These are phyloP conservation scores for Pristionchus mayeri DNA, from an alignment of 2,888 invertebrate genomes.

Conservation along the genomic window DNA sequence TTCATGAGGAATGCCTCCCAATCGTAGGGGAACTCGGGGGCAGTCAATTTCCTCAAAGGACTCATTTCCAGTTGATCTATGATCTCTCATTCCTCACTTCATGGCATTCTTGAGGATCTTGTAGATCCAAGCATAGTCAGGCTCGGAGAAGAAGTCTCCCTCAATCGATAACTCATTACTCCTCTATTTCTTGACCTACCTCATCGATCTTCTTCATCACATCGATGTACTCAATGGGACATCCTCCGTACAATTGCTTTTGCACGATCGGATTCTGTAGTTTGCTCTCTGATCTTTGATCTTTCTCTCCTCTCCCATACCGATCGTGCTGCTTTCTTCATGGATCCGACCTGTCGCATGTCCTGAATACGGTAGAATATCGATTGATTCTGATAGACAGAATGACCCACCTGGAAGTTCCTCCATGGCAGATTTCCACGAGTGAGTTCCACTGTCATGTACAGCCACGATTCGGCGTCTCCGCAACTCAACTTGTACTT, in stretches of 20 bases:
- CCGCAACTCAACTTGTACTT: constrained; percentile 58
- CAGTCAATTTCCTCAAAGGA: not conserved
- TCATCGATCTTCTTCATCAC: constrained; percentile 52
- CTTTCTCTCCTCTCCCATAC: not conserved
- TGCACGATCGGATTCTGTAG: constrained; percentile 53
- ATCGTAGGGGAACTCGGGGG: constrained; percentile 58
- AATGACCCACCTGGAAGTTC: constrained; percentile 57
- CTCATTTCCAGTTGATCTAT: not conserved
- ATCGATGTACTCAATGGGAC: constrained; percentile 67
- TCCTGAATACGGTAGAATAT: constrained; percentile 53
- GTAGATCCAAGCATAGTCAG: constrained; percentile 66
- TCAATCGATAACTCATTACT: constrained; percentile 55
- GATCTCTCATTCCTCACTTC: constrained; percentile 17
- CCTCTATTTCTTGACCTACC: constrained; percentile 7
- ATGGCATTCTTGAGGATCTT: constrained; percentile 60
- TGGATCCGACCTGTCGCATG: constrained; percentile 63
- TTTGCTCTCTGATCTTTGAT: constrained; percentile 15
- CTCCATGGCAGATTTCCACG: constrained; percentile 70
- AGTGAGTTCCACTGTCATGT: constrained; percentile 67
- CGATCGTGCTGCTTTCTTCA: constrained; percentile 59
- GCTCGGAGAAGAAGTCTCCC: constrained; percentile 69
- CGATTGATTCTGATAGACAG: not conserved
- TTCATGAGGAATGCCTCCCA: constrained; percentile 58
- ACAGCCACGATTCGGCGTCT: constrained; percentile 68
- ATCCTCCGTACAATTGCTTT: constrained; percentile 68